Evolutionary conservation across 2,113 vertebrate genomes (phyloP), one percentile per base, ranked within the genome.

Genomic region (Castor canadensis): DNA sequence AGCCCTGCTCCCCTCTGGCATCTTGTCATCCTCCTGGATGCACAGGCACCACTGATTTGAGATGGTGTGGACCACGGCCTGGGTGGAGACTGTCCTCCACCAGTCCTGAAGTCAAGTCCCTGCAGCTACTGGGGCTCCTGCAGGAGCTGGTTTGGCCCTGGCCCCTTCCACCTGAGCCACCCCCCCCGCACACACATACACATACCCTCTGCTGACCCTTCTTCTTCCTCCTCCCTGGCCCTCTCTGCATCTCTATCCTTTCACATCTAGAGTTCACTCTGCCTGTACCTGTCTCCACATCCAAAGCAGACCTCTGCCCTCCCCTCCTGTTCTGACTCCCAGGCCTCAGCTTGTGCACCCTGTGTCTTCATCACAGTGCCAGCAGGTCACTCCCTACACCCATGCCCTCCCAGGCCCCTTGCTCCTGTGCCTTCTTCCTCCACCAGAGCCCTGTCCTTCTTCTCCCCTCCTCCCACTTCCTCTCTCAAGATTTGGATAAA

Each of bases 361-460:
- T 7, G 10, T n/a, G 5, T 26, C 40, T 52, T n/a, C n/a, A 20
- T 0, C 1, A 9, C 10, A 17, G 28, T 13, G 17, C 28, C 24
- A 1, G 32, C 11, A 1, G 28, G 16, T 38, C 38, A 49, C 2
- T 19, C 26, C 40, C 80, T 35, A 1, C 6, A 15, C 28, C 40
- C 28, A 1, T 8, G 45, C 19, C 56, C 7, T 15, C 15, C n/a
- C 24, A 83, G 26, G 1, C 43, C 3, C 8, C 49, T 12, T 22
- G 45, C 22, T 75, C 54, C 45, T 6, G 3, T 7, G 32, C 43
- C 60, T 13, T 9, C 26, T 40, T 54, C n/a, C 9, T 38, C 35
- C 12, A 12, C 4, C 0, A 4, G 9, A 1, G 6, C 76, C 28
- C 6, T 28, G 17, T 54, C 67, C 32, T n/a, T 19, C 45, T 35